Evolutionary conservation across 2,113 vertebrate genomes (phyloP).

Genomic region (Apodemus speciosus): DNA sequence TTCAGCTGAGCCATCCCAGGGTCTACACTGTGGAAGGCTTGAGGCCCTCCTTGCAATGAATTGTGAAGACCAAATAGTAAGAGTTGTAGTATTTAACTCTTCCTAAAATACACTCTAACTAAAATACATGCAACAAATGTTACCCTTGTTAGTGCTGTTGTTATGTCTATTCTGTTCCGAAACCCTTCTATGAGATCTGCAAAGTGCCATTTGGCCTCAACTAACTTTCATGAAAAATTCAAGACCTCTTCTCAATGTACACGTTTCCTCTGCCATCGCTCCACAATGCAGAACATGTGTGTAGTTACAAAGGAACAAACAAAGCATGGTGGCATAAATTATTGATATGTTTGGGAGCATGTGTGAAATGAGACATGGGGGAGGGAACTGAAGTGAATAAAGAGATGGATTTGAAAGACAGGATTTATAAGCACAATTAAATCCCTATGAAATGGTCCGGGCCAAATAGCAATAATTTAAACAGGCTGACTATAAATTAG

Average conservation of each 20-base stretch:
- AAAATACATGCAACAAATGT: not conserved
- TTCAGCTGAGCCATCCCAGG: not conserved
- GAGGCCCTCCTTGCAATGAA: not conserved
- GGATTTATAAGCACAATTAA: conserved; percentile 70
- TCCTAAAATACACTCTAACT: not conserved
- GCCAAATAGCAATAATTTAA: conserved; percentile 69
- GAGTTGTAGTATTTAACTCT: not conserved
- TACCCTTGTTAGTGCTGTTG: not conserved
- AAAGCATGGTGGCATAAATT: conserved; percentile 61
- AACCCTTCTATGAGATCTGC: conserved; percentile 21
- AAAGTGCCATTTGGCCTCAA: conserved; percentile 36
- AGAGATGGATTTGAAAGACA: conserved; percentile 60
- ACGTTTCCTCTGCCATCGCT: conserved; percentile 55
- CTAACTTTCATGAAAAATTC: conserved; percentile 73
- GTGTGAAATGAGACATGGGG: conserved; percentile 57
- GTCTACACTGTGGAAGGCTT: not conserved
- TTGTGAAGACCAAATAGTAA: not conserved
- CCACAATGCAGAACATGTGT: conserved; percentile 69
- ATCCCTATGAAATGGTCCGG: conserved; percentile 61
- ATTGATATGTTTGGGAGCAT: conserved; percentile 66
- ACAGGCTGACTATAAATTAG: conserved; percentile 72
- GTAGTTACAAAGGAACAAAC: conserved; percentile 29
- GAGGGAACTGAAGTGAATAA: conserved; percentile 59
- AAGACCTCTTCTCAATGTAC: conserved; percentile 50
- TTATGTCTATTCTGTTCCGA: not conserved